Conservation (phyloP, 1,140 invertebrate species). For the Holcopasites calliopsidis region DNA sequence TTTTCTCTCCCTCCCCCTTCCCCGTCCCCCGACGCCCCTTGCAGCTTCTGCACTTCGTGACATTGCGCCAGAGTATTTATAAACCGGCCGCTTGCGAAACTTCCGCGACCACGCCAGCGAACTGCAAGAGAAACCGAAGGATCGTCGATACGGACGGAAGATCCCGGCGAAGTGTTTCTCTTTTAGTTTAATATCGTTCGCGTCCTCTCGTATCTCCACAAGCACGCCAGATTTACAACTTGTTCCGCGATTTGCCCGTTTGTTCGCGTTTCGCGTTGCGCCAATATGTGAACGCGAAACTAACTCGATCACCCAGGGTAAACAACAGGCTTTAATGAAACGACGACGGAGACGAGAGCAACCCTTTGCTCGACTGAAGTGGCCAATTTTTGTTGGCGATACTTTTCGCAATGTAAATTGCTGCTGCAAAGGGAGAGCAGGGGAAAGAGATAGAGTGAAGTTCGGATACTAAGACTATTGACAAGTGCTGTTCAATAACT, state of each 20-base stretch:
- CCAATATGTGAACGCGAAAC: conserved; percentile 18
- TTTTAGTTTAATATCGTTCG: conserved; percentile 46
- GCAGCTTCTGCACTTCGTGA: conserved; percentile 31
- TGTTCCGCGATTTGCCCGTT: conserved; percentile 24
- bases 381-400: no score
- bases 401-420: no score
- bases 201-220: background rate
- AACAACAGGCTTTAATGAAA: background rate
- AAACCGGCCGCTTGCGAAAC: conserved; percentile 32
- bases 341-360: no score
- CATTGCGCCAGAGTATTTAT: conserved; percentile 48
- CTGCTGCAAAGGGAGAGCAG: no score
- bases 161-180: conserved; percentile 26
- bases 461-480: no score
- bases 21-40: no score
- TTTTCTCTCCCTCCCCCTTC: background rate
- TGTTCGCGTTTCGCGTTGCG: conserved; percentile 23
- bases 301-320: background rate
- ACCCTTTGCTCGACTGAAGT: no score
- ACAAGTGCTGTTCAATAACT: no score
- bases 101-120: background rate
- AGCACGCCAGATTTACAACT: background rate
- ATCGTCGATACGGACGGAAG: background rate
- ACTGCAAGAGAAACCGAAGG: background rate
- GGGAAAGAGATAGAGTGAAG: no score